phyloP scores from a whole-genome alignment of 2,113 vertebrate species.

The Macroglossus sobrinus region DNA sequence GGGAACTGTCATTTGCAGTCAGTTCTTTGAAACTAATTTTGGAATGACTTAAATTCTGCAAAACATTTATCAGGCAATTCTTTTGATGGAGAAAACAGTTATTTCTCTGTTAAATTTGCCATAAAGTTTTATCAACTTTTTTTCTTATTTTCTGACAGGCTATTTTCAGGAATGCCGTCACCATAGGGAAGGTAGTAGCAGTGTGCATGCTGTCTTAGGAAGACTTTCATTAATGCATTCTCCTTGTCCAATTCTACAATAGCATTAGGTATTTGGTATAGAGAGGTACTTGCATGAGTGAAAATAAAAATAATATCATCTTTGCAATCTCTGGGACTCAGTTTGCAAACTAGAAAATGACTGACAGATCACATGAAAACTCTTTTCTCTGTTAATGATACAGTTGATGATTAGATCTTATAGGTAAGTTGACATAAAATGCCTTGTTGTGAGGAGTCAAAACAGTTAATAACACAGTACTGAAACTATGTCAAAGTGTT shows the following conservation, averaged over 20 bases:
- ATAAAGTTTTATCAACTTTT: conserved; percentile 55
- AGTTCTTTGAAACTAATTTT: conserved; percentile 66
- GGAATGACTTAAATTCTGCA: conserved; percentile 66
- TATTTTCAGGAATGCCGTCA: conserved; percentile 57
- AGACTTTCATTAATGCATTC: not conserved
- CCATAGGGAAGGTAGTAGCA: not conserved
- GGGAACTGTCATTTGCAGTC: conserved; percentile 66
- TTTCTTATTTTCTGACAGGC: conserved; percentile 51
- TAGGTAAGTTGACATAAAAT: not conserved
- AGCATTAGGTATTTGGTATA: rapidly evolving
- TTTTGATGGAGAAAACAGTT: conserved; percentile 71
- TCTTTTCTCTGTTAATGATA: not conserved
- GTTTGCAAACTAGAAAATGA: not conserved
- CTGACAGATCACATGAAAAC: not conserved
- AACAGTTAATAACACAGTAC: not conserved
- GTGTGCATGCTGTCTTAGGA: not conserved
- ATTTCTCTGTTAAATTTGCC: conserved; percentile 75
- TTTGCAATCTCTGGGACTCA: not conserved
- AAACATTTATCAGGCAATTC: conserved; percentile 73
- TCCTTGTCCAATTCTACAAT: not conserved
- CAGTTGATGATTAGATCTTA: not conserved
- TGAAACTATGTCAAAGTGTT: not conserved
- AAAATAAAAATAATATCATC: not conserved
- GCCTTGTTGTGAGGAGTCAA: not conserved
- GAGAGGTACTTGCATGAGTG: not conserved